Evolutionary conservation across 2,888 invertebrate species (phyloP).

Genomic region (Archips xylosteana): DNA sequence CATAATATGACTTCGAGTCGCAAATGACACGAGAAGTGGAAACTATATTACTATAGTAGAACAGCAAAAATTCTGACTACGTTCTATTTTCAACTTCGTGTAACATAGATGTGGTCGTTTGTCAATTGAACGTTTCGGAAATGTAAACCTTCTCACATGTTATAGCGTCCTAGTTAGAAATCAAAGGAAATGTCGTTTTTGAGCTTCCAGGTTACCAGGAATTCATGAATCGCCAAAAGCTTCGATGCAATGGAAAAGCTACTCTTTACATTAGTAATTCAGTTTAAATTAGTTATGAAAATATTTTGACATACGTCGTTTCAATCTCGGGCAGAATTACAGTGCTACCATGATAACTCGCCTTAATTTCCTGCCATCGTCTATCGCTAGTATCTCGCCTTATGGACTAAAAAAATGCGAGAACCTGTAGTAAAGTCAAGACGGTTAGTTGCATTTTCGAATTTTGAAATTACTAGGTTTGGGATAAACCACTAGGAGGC

Average conservation of each 20-base stretch:
- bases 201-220: background rate
- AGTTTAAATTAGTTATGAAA: background rate
- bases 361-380: background rate
- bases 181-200: background rate
- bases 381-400: background rate
- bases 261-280: background rate
- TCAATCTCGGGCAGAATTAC: background rate
- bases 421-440: background rate
- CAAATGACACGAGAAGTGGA: background rate
- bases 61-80: background rate
- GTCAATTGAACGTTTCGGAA: background rate
- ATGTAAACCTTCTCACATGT: background rate
- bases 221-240: background rate
- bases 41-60: slow-evolving; percentile 16
- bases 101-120: background rate
- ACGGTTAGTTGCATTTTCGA: background rate
- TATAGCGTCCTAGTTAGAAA: slow-evolving; percentile 9
- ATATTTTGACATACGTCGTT: background rate
- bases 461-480: background rate
- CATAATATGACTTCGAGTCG: background rate
- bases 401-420: background rate
- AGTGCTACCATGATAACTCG: background rate
- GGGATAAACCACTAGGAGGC: background rate
- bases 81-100: background rate
- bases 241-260: background rate